Conservation (phyloP, 2,113 vertebrate genomes). For the Narcine bancroftii region DNA sequence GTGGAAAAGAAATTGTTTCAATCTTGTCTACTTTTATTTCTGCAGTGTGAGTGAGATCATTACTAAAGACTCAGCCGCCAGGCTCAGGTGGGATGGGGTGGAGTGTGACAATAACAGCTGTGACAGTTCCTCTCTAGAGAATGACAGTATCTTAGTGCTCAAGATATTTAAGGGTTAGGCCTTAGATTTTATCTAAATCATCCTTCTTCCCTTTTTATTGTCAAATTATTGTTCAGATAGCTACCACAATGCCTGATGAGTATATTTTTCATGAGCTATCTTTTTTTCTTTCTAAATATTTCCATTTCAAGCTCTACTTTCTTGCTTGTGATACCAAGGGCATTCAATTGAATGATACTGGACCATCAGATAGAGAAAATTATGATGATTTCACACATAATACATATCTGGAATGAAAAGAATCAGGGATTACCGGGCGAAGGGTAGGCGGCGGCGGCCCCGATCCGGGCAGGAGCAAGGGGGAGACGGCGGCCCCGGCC, state of each 20-base stretch:
- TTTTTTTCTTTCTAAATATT: background rate
- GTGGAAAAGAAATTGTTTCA: background rate
- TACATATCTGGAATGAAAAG: background rate
- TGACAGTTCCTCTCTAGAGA: constrained; percentile 25
- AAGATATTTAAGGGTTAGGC: background rate
- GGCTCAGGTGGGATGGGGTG: constrained; percentile 10
- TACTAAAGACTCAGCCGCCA: background rate
- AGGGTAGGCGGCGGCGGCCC: too few relatives aligned
- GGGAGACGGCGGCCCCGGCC: too few relatives aligned
- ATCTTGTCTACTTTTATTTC: background rate
- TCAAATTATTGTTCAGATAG: background rate
- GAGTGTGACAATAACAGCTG: background rate
- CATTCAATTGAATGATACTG: background rate
- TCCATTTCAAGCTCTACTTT: background rate
- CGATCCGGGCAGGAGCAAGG: too few relatives aligned
- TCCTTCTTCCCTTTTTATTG: background rate
- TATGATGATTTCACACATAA: background rate
- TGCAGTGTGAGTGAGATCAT: background rate
- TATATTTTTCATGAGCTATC: background rate
- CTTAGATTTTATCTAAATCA: constrained; percentile 10
- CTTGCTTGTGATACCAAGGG: background rate
- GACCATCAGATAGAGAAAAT: background rate
- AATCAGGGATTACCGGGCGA: too few relatives aligned
- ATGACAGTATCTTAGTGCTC: background rate
- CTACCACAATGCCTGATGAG: background rate